Evolutionary conservation across 2,888 invertebrate genomes (phyloP), one percentile per base, ranked within the genome.

Genomic region (Cepaea hortensis): DNA sequence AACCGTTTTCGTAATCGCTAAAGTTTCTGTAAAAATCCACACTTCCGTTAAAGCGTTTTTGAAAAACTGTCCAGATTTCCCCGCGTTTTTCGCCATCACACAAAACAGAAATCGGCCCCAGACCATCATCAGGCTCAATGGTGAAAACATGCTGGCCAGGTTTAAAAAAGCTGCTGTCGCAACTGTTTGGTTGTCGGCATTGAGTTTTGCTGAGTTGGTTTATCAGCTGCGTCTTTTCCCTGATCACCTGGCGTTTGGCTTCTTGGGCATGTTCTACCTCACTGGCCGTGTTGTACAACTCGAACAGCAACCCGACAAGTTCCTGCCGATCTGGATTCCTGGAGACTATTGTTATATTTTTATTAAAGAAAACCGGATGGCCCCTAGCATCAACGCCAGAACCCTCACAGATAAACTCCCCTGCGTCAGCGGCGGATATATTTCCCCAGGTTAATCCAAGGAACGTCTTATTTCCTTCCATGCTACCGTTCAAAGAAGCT

Each of bases 1-100:
- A 85, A 7, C 85, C 85, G 20, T 72, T 55, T 13, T 85, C 81
- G 73, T 85, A 85, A 7, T 70, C 72, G 46, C 62, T 48, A n/a
- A 35, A 85, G 23, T 81, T 73, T 73, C 81, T 3, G 20, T 81
- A 81, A 55, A 85, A 85, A 23, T 85, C 85, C 2, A 85, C 85
- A 48, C 73, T 73, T 1, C 85, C 85, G 62, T 85, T 23, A 73
- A 73, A 81, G 4, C 85, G 62, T 48, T 81, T 85, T 73, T 85
- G 85, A 20, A 81, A 80, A 20, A 85, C 85, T 5, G 80, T 85
- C 85, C 85, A 85, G 15, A 23, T 68, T 35, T 79, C 72, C 3
- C 62, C 46, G 13, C 11, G 70, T 18, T 23, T 15, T 0, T 11
- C 23, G 2, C 48, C 85, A 46, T 85, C 70, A 55, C 85, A 85